Percentiles rank a stretch among this genome's conserved stretches.
Evolutionary conservation across 1,140 invertebrate genomes (phyloP).

Genomic region (Diachasmimorpha longicaudata): DNA sequence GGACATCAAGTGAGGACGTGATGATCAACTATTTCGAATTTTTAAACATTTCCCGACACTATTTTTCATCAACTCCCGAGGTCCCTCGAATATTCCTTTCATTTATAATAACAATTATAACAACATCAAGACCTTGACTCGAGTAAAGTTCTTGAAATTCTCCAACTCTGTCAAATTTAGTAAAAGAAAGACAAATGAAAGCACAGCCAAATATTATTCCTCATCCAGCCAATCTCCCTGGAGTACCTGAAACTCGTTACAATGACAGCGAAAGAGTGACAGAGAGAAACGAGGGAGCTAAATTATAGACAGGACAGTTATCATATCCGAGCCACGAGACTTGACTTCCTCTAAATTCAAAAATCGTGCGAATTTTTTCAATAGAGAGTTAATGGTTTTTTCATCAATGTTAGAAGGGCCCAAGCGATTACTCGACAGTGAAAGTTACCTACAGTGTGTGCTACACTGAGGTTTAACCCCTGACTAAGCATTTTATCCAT

Average conservation of each 20-base stretch:
- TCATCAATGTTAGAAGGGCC: not conserved
- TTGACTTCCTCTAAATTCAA: not conserved
- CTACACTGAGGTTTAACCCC: not conserved
- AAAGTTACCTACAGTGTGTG: not conserved
- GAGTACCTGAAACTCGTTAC: slow-evolving; percentile 44
- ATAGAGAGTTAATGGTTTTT: not conserved
- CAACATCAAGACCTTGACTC: not conserved
- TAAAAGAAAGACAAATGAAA: not conserved
- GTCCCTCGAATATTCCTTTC: no score
- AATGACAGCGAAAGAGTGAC: slow-evolving; percentile 36
- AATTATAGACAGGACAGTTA: slow-evolving; percentile 45
- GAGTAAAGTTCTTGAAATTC: not conserved
- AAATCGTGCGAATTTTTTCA: slow-evolving; percentile 11
- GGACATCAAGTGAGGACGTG: no score
- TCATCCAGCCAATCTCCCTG: not conserved
- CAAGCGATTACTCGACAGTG: not conserved
- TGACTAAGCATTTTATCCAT: no score
- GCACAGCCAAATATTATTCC: not conserved
- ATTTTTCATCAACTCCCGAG: no score
- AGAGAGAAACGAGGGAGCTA: not conserved
- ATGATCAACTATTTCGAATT: no score
- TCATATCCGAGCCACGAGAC: slow-evolving; percentile 71
- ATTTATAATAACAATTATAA: no score
- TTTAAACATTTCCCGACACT: no score
- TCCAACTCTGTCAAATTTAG: not conserved